Conservation (phyloP, 1,140 invertebrate species). For the Drosophila paulistorum region DNA sequence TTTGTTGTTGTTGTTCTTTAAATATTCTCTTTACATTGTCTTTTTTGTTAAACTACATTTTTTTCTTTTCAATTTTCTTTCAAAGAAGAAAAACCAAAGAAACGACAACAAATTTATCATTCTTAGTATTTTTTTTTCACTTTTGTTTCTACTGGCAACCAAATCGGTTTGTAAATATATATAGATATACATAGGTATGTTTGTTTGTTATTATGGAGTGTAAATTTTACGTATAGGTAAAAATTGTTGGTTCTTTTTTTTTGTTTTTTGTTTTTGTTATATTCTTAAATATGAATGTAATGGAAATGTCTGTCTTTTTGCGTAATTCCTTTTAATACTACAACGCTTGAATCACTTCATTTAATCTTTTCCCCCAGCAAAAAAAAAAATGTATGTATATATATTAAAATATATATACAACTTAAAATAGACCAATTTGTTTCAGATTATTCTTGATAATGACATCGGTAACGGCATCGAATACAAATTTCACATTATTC, state of each 20-base stretch:
- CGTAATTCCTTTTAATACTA: constrained; percentile 73
- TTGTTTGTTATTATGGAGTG: constrained; percentile 25
- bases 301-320: constrained; percentile 64
- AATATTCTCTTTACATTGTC: constrained; percentile 61
- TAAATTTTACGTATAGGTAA: constrained; percentile 33
- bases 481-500: constrained; percentile 95
- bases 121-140: constrained; percentile 52
- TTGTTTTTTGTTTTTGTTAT: constrained; percentile 19
- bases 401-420: too few species aligned
- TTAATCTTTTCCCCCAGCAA: background rate
- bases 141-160: constrained; percentile 78
- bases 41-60: constrained; percentile 48
- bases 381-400: too few species aligned
- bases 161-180: constrained; percentile 66
- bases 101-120: constrained; percentile 43
- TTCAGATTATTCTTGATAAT: constrained; percentile 97
- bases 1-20: background rate
- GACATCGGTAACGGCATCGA: constrained; percentile 95
- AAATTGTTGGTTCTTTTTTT: background rate
- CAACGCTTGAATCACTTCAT: constrained; percentile 50
- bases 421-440: constrained; percentile 90
- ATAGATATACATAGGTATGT: constrained; percentile 43
- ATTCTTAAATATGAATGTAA: constrained; percentile 59
- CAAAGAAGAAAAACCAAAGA: constrained; percentile 42
- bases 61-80: constrained; percentile 15